Evolutionary conservation across 2,113 vertebrate species (phyloP), one percentile per base, ranked within the genome.

Genomic region (Eretmochelys imbricata): DNA sequence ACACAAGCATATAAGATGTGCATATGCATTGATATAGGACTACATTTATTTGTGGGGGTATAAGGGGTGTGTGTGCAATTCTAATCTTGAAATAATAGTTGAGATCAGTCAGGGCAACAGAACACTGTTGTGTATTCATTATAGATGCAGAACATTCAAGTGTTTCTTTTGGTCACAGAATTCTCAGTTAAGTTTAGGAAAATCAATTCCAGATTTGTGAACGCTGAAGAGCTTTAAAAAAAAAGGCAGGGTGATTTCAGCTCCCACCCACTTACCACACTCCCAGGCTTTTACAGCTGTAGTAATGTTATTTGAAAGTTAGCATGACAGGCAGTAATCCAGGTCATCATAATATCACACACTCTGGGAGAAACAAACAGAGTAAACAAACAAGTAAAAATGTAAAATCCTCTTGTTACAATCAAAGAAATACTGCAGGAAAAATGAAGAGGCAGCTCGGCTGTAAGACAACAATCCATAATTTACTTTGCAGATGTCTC

Each of bases 401-500:
- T 53, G 55, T 75, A 79, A 22, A 50, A 25, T 16, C 4, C 27
- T 91, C 95, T 96, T 95, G 35, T 94, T 97, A 72, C 93, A 93
- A 89, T 86, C 59, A 87, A 65, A 93, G 76, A 85, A 95, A 89
- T 94, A 88, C 79, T 95, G 29, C 87, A 89, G 80, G 50, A 94
- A 54, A 82, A 82, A 96, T 93, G 82, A 95, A 96, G 93, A 95
- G 92, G 80, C 85, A 85, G 82, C 76, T 97, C 48, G 91, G 91
- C 95, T 96, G 42, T 54, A 82, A 94, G 91, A 97, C 98, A 97
- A 89, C 93, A 97, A 96, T 97, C 93, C 95, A 95, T 98, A 97
- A 98, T 98, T 98, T 98, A 97, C 94, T 97, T 98, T 96, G 94
- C 96, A 98, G 94, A 98, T 97, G 95, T 96, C 95, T 96, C 96